Percentiles rank a stretch among this genome's conserved stretches.
Evolutionary conservation across 2,797 vertebrate genomes (phyloP).

Genomic region (Sternarchorhynchus goeldii): DNA sequence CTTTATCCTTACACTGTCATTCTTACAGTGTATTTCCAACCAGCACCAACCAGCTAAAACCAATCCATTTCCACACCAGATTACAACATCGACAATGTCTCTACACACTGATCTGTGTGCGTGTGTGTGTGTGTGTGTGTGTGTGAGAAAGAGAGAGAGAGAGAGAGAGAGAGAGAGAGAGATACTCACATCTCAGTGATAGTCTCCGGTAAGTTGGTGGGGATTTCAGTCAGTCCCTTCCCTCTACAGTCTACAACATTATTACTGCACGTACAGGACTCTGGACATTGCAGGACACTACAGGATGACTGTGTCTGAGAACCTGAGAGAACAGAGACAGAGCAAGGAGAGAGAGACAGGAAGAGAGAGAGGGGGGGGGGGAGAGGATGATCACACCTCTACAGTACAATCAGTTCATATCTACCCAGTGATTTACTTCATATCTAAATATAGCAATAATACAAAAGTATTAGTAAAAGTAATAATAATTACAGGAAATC

Average conservation of each 20-base stretch:
- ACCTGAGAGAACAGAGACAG: conserved; percentile 86
- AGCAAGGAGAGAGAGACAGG: conserved; percentile 35
- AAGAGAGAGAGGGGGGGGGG: neutral
- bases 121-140: conserved; percentile 41
- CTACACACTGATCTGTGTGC: conserved; percentile 23
- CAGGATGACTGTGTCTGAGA: conserved; percentile 92
- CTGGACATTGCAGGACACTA: conserved; percentile 93
- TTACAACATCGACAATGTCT: conserved; percentile 33
- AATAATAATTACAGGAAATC: neutral
- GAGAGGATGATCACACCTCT: neutral
- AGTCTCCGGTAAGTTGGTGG: conserved; percentile 95
- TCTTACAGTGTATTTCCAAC: conserved; percentile 18
- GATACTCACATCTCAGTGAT: conserved; percentile 95
- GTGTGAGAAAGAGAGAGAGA: conserved; percentile 23
- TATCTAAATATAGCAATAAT: no score
- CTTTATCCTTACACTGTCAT: conserved; percentile 30
- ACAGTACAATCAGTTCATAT: no score
- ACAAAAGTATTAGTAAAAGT: neutral
- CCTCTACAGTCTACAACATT: conserved; percentile 98
- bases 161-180: neutral
- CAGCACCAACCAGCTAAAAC: conserved; percentile 33
- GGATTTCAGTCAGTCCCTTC: conserved; percentile 93
- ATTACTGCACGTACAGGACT: conserved; percentile 96
- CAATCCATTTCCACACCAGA: conserved; percentile 41
- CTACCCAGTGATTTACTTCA: no score